These are phyloP conservation scores for Amazona ochrocephala DNA, from an alignment of 2,797 vertebrate genomes.

Conservation along the genomic window DNA sequence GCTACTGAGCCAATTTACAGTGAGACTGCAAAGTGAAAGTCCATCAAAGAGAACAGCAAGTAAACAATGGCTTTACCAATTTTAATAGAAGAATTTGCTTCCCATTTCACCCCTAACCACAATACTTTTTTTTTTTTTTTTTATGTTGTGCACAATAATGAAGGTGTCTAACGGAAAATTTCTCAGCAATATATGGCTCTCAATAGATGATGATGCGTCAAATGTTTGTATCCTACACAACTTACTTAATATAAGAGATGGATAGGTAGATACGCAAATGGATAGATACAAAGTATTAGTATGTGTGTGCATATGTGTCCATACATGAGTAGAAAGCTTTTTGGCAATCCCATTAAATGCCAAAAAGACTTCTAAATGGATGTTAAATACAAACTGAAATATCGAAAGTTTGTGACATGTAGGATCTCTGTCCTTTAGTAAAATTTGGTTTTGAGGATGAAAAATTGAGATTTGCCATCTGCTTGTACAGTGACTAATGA, in stretches of 20 bases:
- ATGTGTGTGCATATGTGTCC: neutral
- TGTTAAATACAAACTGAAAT: neutral
- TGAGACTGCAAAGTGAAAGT: neutral
- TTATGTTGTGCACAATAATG: neutral
- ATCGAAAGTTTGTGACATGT: neutral
- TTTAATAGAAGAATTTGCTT: neutral
- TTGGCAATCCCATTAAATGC: neutral
- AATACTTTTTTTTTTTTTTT: neutral
- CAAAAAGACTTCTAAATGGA: neutral
- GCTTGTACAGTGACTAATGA: slow-evolving; percentile 29
- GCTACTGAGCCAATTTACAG: neutral
- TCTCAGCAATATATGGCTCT: neutral
- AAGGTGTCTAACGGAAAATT: neutral
- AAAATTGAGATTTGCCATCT: slow-evolving; percentile 41
- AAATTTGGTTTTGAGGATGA: slow-evolving; percentile 35
- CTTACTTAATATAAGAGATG: neutral
- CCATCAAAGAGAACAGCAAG: neutral
- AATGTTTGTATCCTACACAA: neutral
- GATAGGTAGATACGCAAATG: neutral
- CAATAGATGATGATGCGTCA: neutral
- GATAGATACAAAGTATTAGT: neutral
- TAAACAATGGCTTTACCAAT: neutral
- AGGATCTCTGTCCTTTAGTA: neutral
- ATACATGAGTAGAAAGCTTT: neutral
- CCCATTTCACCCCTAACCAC: neutral